phyloP scores from a whole-genome alignment of 1,140 invertebrate species.

The Aleiodes sp. region DNA sequence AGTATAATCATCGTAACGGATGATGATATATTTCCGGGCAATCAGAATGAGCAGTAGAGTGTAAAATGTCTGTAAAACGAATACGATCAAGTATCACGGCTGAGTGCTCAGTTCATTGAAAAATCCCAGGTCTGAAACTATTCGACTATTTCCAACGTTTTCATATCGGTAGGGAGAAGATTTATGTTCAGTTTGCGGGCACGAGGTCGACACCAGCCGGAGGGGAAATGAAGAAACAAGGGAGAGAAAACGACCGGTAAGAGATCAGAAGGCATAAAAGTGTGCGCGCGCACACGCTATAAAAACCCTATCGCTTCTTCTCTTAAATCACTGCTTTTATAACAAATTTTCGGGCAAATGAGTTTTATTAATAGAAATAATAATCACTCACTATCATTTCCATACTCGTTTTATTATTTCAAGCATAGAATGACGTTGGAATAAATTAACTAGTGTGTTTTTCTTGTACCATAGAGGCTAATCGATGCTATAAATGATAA shows the following conservation, averaged over 20 bases:
- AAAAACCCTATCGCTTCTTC: neutral
- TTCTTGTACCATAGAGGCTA: too few relatives aligned
- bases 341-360: slow-evolving; percentile 29
- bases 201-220: slow-evolving; percentile 21
- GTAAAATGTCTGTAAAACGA: slow-evolving; percentile 33
- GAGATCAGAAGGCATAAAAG: neutral
- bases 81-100: slow-evolving; percentile 27
- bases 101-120: slow-evolving; percentile 32
- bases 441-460: too few relatives aligned
- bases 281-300: neutral
- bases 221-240: neutral
- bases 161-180: slow-evolving; percentile 29
- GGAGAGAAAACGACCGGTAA: neutral
- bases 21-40: slow-evolving; percentile 32
- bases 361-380: slow-evolving; percentile 9
- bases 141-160: slow-evolving; percentile 22
- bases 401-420: neutral
- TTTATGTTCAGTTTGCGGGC: slow-evolving; percentile 31
- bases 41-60: slow-evolving; percentile 31
- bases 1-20: slow-evolving; percentile 25
- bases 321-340: neutral
- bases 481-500: too few relatives aligned
- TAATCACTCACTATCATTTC: neutral
- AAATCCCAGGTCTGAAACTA: neutral
- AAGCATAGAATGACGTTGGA: neutral